phyloP scores from a whole-genome alignment of 2,797 vertebrate genomes.

The Betta splendens region DNA sequence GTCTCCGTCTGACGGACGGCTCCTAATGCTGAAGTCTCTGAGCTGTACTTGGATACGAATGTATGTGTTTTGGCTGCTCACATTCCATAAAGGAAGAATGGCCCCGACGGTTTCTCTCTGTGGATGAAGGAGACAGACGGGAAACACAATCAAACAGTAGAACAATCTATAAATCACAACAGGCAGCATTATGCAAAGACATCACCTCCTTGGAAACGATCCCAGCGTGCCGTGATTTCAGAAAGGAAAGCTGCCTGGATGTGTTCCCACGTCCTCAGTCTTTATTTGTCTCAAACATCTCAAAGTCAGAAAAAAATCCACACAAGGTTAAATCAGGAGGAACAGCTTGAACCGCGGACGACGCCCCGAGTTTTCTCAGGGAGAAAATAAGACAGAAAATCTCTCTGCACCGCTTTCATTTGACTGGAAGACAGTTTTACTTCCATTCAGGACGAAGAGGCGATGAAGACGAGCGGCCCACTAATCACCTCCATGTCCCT shows the following conservation, averaged over 20 bases:
- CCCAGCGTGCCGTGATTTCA: constrained; percentile 6
- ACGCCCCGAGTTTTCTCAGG: constrained; percentile 3
- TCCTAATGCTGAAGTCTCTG: not conserved
- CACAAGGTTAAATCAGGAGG: constrained; percentile 39
- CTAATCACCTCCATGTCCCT: constrained; percentile 64
- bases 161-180: constrained; percentile 31
- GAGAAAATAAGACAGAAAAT: not conserved
- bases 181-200: constrained; percentile 38
- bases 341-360: constrained; percentile 14
- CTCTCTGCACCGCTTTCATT: constrained; percentile 34
- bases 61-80: constrained; percentile 9
- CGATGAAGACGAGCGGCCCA: constrained; percentile 22
- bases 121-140: not conserved
- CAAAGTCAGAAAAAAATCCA: constrained; percentile 24
- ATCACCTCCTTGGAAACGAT: constrained; percentile 37
- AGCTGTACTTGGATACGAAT: not conserved
- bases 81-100: constrained; percentile 18
- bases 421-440: constrained; percentile 37
- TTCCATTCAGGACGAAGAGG: constrained; percentile 25
- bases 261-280: constrained; percentile 1
- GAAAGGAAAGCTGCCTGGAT: constrained; percentile 31
- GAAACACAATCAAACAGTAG: constrained; percentile 16
- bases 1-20: not conserved
- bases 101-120: not conserved
- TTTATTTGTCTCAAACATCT: constrained; percentile 34